A percentile compares a stretch with the other conserved stretches of the same genome.
Evolutionary conservation across 2,113 vertebrate species (phyloP).

Genomic region (Cheirogaleus medius): DNA sequence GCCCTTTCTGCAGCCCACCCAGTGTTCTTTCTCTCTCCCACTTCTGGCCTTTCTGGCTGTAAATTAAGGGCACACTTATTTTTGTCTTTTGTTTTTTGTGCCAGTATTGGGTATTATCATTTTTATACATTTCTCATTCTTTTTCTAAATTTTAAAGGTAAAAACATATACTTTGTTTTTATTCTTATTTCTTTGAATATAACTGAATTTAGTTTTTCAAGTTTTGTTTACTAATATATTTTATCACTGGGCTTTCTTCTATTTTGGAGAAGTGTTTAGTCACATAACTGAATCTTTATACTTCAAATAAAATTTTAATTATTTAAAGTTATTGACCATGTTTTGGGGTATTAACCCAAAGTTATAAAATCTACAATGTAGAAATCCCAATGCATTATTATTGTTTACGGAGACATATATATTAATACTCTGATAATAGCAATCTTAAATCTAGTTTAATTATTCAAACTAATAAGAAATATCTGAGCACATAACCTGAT

Average conservation of each 20-base stretch:
- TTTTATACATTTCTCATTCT: not conserved
- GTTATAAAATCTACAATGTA: not conserved
- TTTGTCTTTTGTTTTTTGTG: not conserved
- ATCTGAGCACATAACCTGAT: not conserved
- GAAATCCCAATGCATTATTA: not conserved
- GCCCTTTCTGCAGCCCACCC: not conserved
- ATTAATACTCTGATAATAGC: not conserved
- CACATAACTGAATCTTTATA: not conserved
- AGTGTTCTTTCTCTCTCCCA: not conserved
- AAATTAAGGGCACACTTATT: not conserved
- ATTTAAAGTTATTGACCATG: not conserved
- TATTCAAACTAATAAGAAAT: not conserved
- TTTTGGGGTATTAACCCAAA: not conserved
- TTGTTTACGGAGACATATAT: not conserved
- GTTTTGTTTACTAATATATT: not conserved
- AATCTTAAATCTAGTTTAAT: not conserved
- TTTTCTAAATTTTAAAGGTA: not conserved
- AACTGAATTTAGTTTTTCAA: not conserved
- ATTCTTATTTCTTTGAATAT: not conserved
- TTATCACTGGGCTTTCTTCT: not conserved
- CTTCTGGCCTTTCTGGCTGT: not conserved
- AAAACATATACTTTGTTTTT: not conserved
- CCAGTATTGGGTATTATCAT: not conserved
- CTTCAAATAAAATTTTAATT: not conserved
- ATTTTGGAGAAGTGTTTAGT: not conserved